Conservation (phyloP, 35 echinoderm and acorn worm genomes). For the Acanthaster planci region DNA sequence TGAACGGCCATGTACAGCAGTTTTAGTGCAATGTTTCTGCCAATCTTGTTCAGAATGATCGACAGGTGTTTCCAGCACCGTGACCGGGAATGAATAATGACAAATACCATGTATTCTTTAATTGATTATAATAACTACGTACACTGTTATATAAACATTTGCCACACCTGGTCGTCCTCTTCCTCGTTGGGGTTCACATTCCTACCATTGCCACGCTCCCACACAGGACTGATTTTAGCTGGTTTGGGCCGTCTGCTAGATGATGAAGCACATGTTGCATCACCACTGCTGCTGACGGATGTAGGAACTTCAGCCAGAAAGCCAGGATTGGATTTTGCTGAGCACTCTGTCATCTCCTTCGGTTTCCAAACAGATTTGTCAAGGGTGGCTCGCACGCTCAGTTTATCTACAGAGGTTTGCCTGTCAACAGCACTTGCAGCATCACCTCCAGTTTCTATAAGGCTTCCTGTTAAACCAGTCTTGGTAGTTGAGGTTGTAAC, state of each 20-base stretch:
- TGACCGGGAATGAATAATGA: no score
- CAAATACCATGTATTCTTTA: no score
- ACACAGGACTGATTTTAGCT: background rate
- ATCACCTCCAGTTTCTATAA: no score
- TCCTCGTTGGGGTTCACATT: slow-evolving; percentile 24
- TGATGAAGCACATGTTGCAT: slow-evolving; percentile 1
- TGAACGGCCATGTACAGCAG: no score
- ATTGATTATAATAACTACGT: background rate
- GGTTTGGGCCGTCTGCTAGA: background rate
- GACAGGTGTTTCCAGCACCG: no score
- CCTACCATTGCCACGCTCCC: background rate
- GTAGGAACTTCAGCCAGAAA: background rate
- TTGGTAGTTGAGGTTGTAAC: background rate
- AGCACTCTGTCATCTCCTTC: background rate
- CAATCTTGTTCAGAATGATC: no score
- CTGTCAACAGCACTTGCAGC: no score
- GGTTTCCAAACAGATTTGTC: slow-evolving; percentile 18
- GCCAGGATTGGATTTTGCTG: no score
- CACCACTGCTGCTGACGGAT: background rate
- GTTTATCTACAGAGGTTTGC: background rate
- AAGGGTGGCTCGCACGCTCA: background rate
- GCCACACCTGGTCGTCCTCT: slow-evolving; percentile 56
- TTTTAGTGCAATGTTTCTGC: no score
- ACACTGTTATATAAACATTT: slow-evolving; percentile 52
- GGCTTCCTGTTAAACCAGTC: background rate